These are phyloP conservation scores for Sigmodon hispidus DNA, from an alignment of 2,113 vertebrate genomes.

Conservation along the genomic window DNA sequence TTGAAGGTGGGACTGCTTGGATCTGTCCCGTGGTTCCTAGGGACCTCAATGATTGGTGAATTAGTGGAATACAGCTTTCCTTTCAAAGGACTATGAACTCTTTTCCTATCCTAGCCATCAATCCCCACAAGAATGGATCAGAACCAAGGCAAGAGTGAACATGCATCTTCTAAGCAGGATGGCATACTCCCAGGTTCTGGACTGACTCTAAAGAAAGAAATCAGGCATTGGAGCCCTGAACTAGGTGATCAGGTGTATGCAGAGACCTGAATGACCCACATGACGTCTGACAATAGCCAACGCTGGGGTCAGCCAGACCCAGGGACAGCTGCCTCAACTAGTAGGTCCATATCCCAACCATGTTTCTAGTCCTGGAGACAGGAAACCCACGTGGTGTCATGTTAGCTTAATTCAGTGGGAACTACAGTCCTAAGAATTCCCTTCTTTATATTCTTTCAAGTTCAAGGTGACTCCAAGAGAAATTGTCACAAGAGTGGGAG, in stretches of 20 bases:
- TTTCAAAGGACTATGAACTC: not conserved
- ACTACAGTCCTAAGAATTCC: not conserved
- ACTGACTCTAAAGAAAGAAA: constrained; percentile 63
- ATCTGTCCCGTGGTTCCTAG: not conserved
- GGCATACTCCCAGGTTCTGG: constrained; percentile 12
- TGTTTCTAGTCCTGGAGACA: accelerated
- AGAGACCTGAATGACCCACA: accelerated
- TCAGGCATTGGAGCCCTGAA: not conserved
- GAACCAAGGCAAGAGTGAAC: not conserved
- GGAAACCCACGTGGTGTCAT: not conserved
- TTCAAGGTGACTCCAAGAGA: not conserved
- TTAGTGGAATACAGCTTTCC: not conserved
- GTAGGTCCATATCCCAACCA: not conserved
- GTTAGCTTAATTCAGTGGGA: not conserved
- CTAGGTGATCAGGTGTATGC: not conserved
- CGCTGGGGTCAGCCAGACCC: accelerated
- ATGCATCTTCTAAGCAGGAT: too few relatives aligned
- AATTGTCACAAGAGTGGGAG: not conserved
- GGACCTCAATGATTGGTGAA: not conserved
- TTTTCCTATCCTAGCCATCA: not conserved
- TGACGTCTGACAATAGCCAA: not conserved
- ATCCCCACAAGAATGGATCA: not conserved
- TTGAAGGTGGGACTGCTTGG: not conserved
- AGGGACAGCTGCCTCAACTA: not conserved
- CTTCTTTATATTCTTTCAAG: not conserved